phyloP scores from a whole-genome alignment of 1,140 invertebrate species.

The Eupristina koningsbergeri region DNA sequence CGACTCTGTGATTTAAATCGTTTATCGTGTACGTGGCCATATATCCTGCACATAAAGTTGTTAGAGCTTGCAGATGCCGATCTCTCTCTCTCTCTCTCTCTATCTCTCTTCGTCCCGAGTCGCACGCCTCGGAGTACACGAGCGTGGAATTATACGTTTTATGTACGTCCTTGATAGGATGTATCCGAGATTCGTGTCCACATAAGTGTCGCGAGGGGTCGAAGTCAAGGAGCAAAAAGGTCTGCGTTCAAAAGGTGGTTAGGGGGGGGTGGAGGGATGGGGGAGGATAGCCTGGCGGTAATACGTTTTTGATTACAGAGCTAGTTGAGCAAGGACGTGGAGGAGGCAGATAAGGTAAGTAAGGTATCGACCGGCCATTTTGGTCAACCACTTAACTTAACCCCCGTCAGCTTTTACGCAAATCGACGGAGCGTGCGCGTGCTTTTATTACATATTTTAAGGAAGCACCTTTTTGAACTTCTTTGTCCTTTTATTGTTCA shows the following conservation, averaged over 20 bases:
- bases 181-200: slow-evolving; percentile 2
- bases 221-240: background rate
- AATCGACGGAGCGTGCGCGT: slow-evolving; percentile 32
- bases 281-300: slow-evolving; percentile 61
- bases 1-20: slow-evolving; percentile 3
- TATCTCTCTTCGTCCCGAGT: background rate
- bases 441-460: slow-evolving; percentile 45
- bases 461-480: background rate
- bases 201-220: background rate
- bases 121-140: background rate
- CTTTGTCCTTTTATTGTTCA: slow-evolving; percentile 16
- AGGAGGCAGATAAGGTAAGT: too few relatives aligned
- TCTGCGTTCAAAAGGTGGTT: background rate
- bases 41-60: slow-evolving; percentile 9
- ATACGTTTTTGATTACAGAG: slow-evolving; percentile 71
- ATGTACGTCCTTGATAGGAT: background rate
- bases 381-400: slow-evolving; percentile 52
- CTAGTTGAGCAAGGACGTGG: slow-evolving; percentile 35
- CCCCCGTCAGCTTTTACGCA: slow-evolving; percentile 21
- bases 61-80: background rate
- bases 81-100: background rate
- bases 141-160: slow-evolving; percentile 14
- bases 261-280: background rate
- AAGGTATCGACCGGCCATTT: slow-evolving; percentile 60
- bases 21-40: background rate